phyloP scores from a whole-genome alignment of 2,797 vertebrate genomes.

The Enteromius anoplus region DNA sequence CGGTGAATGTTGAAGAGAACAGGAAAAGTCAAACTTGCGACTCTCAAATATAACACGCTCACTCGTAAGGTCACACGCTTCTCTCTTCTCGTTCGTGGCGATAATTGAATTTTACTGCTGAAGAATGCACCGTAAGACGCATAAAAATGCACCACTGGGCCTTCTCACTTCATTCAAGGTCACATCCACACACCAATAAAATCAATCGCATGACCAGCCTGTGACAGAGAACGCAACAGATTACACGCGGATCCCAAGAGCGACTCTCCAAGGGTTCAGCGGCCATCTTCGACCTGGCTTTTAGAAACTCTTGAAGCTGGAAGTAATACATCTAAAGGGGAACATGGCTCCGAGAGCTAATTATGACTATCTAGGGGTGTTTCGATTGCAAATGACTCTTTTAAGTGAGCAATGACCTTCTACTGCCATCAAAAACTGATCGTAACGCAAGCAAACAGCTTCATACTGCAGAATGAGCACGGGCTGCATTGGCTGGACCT shows the following conservation, averaged over 20 bases:
- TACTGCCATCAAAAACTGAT: neutral
- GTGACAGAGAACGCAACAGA: neutral
- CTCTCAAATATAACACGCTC: neutral
- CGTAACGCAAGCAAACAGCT: neutral
- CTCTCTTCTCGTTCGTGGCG: neutral
- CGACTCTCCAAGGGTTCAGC: constrained; percentile 26
- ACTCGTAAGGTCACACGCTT: neutral
- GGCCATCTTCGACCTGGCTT: constrained; percentile 25
- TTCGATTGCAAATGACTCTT: neutral
- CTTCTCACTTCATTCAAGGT: constrained; percentile 43
- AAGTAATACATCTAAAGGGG: neutral
- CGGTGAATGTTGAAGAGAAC: neutral
- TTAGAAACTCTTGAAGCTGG: constrained; percentile 17
- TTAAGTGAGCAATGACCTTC: neutral
- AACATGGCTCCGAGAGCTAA: neutral
- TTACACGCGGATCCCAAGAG: constrained; percentile 1
- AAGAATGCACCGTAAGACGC: constrained; percentile 24
- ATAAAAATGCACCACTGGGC: constrained; percentile 10
- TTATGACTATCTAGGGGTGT: neutral
- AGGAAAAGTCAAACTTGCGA: neutral
- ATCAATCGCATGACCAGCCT: neutral
- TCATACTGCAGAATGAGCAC: neutral
- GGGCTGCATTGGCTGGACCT: neutral
- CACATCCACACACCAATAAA: constrained; percentile 26
- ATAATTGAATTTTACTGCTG: constrained; percentile 13